Base-by-base conservation (phyloP, 2,797 vertebrate genomes). In the Synanceia verrucosa region DNA sequence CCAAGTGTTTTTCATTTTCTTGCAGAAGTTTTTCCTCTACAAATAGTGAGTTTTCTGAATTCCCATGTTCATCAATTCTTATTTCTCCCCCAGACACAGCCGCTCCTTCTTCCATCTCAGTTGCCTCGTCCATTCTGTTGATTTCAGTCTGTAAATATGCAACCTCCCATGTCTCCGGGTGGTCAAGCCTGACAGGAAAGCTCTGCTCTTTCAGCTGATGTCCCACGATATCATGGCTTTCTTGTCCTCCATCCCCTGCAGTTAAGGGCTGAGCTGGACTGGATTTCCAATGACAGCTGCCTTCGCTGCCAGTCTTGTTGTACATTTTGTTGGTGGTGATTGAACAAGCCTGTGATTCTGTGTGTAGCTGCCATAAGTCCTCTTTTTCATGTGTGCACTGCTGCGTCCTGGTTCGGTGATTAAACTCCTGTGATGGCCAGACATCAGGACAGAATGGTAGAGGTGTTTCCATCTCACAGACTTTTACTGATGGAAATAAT, bases 401-500 rank as follows among this genome's bases (percentile, higher is more conserved):
- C 56, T 53, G 60, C 55, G 65, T 43, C 62, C 21, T 44, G 41
- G 53, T 71, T 46, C 50, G 78, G 52, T 70, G 48, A 59, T 43
- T 62, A 43, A 61, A 72, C 56, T 79, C 67, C 14, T 70, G 63
- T 43, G 62, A 51, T 0, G 26, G 39, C 43, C 16, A 44, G 44
- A 47, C 19, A 10, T 80, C 48, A 41, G 61, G 47, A 69, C 47
- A 29, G 48, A 68, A 62, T 2, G 37, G 23, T 65, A 39, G 51
- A 67, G 55, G 44, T 11, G 14, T 74, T 76, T 86, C 82, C 47
- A 24, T 52, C 23, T 57, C 21, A 3, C 52, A 53, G 39, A 57
- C 65, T 58, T 75, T 62, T 67, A 71, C 62, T 63, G 77, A 82
- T 78, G 63, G 55, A 77, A 72, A 70, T 81, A 81, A 84, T 82